These are phyloP conservation scores for Oryzias sinensis DNA, from an alignment of 2,797 vertebrate species.

Conservation along the genomic window DNA sequence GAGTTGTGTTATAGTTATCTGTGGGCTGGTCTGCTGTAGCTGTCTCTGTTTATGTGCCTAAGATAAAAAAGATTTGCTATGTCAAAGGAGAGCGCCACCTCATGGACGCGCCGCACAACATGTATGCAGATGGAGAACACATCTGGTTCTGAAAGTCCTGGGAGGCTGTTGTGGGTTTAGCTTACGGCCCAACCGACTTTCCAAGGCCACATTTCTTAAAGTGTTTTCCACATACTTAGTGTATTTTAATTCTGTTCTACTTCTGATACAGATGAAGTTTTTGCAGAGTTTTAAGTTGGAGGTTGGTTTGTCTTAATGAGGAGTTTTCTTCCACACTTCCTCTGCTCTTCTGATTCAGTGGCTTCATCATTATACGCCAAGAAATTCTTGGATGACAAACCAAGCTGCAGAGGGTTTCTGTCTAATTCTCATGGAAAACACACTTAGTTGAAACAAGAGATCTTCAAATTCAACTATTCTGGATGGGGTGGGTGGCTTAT, in stretches of 20 bases:
- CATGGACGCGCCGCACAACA: background rate
- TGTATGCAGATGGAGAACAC: conserved; percentile 21
- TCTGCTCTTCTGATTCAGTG: conserved; percentile 24
- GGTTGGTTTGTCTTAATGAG: conserved; percentile 17
- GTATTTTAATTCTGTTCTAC: background rate
- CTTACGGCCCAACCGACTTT: conserved; percentile 21
- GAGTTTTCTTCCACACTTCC: conserved; percentile 9
- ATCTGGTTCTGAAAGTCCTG: conserved; percentile 23
- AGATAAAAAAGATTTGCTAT: no score
- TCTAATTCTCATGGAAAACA: conserved; percentile 30
- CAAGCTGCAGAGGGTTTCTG: conserved; percentile 21
- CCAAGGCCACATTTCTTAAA: conserved; percentile 24
- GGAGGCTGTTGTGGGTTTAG: conserved; percentile 12
- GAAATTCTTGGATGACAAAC: conserved; percentile 27
- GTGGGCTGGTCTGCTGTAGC: conserved; percentile 14
- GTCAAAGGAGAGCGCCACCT: no score
- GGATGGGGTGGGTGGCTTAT: conserved; percentile 17
- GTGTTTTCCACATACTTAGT: conserved; percentile 6
- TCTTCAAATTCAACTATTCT: conserved; percentile 15
- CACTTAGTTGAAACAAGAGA: conserved; percentile 36
- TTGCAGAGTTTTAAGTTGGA: background rate
- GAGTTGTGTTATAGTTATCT: conserved; percentile 25
- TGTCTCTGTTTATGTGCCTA: conserved; percentile 14
- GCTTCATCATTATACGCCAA: conserved; percentile 29
- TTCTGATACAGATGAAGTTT: conserved; percentile 5